Evolutionary conservation across 1,140 invertebrate genomes (phyloP), one percentile per base, ranked within the genome.

Genomic region (Psilanteris sp.): DNA sequence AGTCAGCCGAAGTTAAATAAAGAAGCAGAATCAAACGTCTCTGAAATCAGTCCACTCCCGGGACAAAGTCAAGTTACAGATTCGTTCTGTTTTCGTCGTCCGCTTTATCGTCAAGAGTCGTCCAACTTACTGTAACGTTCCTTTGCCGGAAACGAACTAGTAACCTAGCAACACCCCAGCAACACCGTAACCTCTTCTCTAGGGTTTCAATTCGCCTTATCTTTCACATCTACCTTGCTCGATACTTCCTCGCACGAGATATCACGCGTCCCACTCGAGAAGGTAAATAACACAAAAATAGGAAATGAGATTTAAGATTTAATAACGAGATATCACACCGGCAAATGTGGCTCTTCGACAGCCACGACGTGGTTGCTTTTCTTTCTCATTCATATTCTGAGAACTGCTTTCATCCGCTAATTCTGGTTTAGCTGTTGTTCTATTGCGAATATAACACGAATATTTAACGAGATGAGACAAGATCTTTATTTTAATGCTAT

Each of bases 101-200:
- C 64, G 55, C 55, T 68, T 68, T 64, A 57, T 75, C 62, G 55
- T 68, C 48, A 18, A 64, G 57, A 48, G 54, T 62, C 64, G 54
- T 52, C 68, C 67, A 67, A 66, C 54, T 31, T 72, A 54, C 52
- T 54, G 44, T 55, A 64, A 73, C 59, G 68, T 50, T 54, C 62
- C 67, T 48, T 61, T 55, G 50, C 54, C 55, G 68, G 68, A 68
- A 77, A 55, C 77, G 73, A 77, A 78, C 78, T 76, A 85, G 84
- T 85, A 85, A 82, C 85, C 85, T 86, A 86, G 85, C 85, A 86
- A 86, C 85, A 85, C 84, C 83, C 83, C 70, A 70, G 78, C 76
- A 75, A 77, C 79, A 80, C 77, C 72, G 79, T 57, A 79, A 81
- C 79, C 75, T 83, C 79, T 83, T 81, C 79, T 78, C 73, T 77